Base-by-base conservation (phyloP, 64 coral and sea anemone species). In the Dendrophyllia cribrosa region DNA sequence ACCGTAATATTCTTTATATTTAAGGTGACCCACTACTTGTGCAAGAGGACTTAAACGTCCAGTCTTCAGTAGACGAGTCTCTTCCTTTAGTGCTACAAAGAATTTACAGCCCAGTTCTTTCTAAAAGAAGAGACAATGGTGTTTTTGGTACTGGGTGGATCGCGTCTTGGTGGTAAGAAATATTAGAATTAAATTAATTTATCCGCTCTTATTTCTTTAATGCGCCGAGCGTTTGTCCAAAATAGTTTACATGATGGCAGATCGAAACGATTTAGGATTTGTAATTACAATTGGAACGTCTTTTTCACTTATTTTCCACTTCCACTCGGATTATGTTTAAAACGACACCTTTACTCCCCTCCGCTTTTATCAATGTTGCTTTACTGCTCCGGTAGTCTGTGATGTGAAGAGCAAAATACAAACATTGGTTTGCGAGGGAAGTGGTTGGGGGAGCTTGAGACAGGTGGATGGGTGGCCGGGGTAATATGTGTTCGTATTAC, bases 141-240 rank as follows among this genome's bases (percentile, higher is more conserved):
- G 85, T 51, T 14, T 96, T 96, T 89, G 95, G 95, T 16, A 68
- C 15, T 55, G 95, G 95, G 14, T 96, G 95, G 95, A 79, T 96
- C 17, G 86, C 95, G 12, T 69, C 90, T 19, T 96, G 90, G 95
- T 96, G 95, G 95, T 96, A 73, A 85, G 90, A 17, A 60, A 66
- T 63, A 7, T n/a, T 0, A 3, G 12, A 48, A 65, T 4, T 19
- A 63, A 46, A 5, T 55, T 6, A 55, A 19, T 19, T 1, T 64
- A 13, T 20, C 19, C 13, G 13, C 5, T 64, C 14, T 0, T 14
- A 5, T 15, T 64, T 14, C 19, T 64, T 12, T 16, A 63, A 63
- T 63, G 4, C 60, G 60, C 4, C 13, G 7, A 13, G 2, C 55
- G 55, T 7, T 7, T 58, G 55, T 58, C 12, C 13, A 13, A 63